Percentiles rank a stretch among this genome's conserved stretches.
Evolutionary conservation across 2,113 vertebrate species (phyloP).

Genomic region (Microtus pennsylvanicus): DNA sequence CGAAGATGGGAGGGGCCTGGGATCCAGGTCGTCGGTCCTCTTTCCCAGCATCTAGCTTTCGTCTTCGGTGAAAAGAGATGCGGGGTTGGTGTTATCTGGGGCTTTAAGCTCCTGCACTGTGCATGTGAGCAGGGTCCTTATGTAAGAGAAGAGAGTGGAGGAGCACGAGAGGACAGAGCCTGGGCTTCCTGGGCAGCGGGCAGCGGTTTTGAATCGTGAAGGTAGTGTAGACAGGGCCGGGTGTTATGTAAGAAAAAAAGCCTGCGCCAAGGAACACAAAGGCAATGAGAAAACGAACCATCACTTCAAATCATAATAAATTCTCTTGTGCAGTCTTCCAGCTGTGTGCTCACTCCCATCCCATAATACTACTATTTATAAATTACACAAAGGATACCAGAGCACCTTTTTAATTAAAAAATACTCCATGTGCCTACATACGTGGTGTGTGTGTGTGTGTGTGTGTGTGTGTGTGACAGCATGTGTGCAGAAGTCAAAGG

Average conservation of each 20-base stretch:
- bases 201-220: conserved; percentile 21
- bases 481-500: not conserved
- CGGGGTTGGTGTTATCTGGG: not conserved
- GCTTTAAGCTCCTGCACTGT: not conserved
- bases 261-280: not conserved
- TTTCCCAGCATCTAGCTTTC: conserved; percentile 48
- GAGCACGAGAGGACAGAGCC: not conserved
- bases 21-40: conserved; percentile 44
- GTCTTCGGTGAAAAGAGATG: conserved; percentile 56
- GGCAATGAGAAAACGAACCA: conserved; percentile 24
- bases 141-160: conserved; percentile 52
- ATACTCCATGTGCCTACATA: not conserved
- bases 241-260: not conserved
- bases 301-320: not conserved
- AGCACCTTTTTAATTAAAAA: not conserved
- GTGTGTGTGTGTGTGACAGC: not conserved
- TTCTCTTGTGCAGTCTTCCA: not conserved
- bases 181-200: not conserved
- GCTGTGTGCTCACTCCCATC: not conserved
- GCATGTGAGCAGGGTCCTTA: conserved; percentile 51
- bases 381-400: conserved; percentile 4
- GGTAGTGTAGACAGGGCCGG: not conserved
- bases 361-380: conserved; percentile 36
- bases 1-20: conserved; percentile 35
- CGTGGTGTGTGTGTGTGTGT: rapidly evolving